phyloP scores from a whole-genome alignment of 2,113 vertebrate species.

The Pungitius pungitius region DNA sequence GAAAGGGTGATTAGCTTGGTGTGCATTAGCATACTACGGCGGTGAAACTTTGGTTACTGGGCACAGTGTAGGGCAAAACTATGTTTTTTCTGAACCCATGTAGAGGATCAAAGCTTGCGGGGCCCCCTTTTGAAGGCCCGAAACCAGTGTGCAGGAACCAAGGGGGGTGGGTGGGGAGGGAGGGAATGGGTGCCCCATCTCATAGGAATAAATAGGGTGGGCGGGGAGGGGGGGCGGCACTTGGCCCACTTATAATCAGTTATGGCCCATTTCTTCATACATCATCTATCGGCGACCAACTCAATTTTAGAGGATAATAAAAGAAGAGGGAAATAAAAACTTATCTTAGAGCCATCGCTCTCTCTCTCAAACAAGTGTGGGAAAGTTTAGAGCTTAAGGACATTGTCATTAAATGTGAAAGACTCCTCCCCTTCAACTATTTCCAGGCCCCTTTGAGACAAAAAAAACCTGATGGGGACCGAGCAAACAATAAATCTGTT shows the following conservation, averaged over 20 bases:
- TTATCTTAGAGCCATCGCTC: slow-evolving; percentile 56
- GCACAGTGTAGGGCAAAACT: slow-evolving; percentile 79
- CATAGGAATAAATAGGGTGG: slow-evolving; percentile 74
- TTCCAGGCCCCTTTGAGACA: slow-evolving; percentile 63
- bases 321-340: slow-evolving; percentile 31
- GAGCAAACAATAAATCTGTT: slow-evolving; percentile 74
- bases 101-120: slow-evolving; percentile 93
- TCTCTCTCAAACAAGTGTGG: slow-evolving; percentile 60
- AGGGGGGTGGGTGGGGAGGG: slow-evolving; percentile 59
- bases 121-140: slow-evolving; percentile 95
- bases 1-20: slow-evolving; percentile 74
- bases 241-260: slow-evolving; percentile 74
- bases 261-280: slow-evolving; percentile 74
- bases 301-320: slow-evolving; percentile 56
- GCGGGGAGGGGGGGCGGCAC: slow-evolving; percentile 53
- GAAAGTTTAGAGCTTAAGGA: slow-evolving; percentile 69
- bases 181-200: slow-evolving; percentile 67
- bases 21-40: slow-evolving; percentile 75
- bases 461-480: slow-evolving; percentile 56
- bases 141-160: slow-evolving; percentile 87
- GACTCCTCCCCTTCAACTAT: slow-evolving; percentile 62
- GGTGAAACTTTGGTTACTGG: slow-evolving; percentile 74
- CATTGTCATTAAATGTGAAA: slow-evolving; percentile 66
- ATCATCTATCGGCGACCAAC: slow-evolving; percentile 64
- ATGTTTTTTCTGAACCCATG: slow-evolving; percentile 84